phyloP scores from a whole-genome alignment of 2,113 vertebrate genomes.

The Hippopotamus amphibius region DNA sequence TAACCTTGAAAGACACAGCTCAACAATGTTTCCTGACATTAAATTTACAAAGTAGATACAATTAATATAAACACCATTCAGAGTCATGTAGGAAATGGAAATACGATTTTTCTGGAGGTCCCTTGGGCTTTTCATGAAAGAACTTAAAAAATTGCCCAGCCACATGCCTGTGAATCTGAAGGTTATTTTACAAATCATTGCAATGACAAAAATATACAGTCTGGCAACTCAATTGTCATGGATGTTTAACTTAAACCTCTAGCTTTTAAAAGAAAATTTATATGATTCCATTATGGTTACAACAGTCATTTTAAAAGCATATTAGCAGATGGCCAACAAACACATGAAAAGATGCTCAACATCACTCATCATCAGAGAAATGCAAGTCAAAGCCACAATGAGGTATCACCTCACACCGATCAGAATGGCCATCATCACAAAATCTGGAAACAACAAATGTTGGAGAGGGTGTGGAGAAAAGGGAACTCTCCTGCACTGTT shows the following conservation, averaged over 20 bases:
- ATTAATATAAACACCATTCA: constrained; percentile 45
- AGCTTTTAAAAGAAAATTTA: constrained; percentile 49
- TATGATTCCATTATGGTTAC: constrained; percentile 26
- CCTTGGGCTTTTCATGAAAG: constrained; percentile 26
- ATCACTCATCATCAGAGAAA: too few relatives aligned
- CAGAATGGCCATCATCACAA: too few relatives aligned
- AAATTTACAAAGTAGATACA: constrained; percentile 45
- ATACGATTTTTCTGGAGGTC: background rate
- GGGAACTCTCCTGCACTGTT: too few relatives aligned
- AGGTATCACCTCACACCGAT: too few relatives aligned
- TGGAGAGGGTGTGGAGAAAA: too few relatives aligned
- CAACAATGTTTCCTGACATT: constrained; percentile 35
- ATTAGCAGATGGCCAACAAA: background rate
- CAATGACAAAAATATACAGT: constrained; percentile 15
- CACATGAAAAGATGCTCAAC: too few relatives aligned
- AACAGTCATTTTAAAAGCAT: background rate
- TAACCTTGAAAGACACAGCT: constrained; percentile 70
- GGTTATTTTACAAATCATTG: constrained; percentile 53
- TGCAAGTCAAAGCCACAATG: too few relatives aligned
- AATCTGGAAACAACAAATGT: too few relatives aligned
- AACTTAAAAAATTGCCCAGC: constrained; percentile 5
- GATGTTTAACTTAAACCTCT: constrained; percentile 47
- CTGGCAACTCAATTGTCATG: background rate
- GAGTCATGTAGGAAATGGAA: constrained; percentile 41
- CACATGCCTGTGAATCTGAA: constrained; percentile 2